Evolutionary conservation across 2,888 invertebrate genomes (phyloP), one percentile per base, ranked within the genome.

Genomic region (Ophioninae sp.): DNA sequence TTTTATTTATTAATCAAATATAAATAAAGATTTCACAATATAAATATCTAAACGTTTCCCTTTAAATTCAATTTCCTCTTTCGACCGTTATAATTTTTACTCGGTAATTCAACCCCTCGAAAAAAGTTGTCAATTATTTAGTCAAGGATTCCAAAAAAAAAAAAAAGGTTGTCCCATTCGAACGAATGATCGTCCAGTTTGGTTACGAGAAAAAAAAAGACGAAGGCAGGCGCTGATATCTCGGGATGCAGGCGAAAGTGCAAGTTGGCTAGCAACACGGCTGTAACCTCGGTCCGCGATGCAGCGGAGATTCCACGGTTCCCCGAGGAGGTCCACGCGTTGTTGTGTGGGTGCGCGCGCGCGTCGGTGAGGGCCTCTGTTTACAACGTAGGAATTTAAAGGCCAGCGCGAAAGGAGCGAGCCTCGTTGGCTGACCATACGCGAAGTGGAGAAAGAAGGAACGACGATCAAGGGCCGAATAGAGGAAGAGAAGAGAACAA

Each of bases 371-470:
- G 86, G 81, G 85, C 84, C 85, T 87, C 84, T 87, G 87, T 87
- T 87, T 87, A 87, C 87, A 87, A 82, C 86, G 85, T 81, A 84
- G 87, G 87, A 88, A 87, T 88, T 88, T 88, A 88, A 87, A 88
- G 87, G 85, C 86, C 88, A 70, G 85, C 84, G 84, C 75, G 62
- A 79, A 79, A 74, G 41, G 81, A 79, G 65, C 73, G 79, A 84
- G 76, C 79, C 81, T 82, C 67, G 74, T 65, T 80, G 76, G 44
- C 83, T 80, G 79, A 81, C 81, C 85, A 74, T 72, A 80, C 74
- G 50, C 81, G 81, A 83, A 75, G 84, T 79, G 75, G 83, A 85
- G 76, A 79, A 84, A 64, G 82, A 74, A 82, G 57, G 61, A 39
- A 68, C 56, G 68, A 73, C 8, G 73, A 37, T 1, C 61, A 79